A percentile compares a stretch with the other conserved stretches of the same genome.
phyloP scores from a whole-genome alignment of 2,888 invertebrate species.

The Pyrochroa serraticornis region DNA sequence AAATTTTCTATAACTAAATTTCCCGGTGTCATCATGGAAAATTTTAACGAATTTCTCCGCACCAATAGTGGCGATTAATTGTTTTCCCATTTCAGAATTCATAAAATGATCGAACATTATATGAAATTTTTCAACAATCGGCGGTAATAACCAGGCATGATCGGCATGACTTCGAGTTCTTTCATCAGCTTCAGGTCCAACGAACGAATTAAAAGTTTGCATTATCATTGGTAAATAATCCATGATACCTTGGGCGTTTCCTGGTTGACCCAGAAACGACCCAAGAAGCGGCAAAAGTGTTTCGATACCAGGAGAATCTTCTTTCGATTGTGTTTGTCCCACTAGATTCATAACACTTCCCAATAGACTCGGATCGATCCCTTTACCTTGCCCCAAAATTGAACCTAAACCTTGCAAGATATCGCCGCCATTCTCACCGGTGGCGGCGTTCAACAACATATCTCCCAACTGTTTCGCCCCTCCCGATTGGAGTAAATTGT shows the following conservation, averaged over 20 bases:
- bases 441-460: slow-evolving; percentile 34
- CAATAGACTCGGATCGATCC: slow-evolving; percentile 64
- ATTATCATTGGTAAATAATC: slow-evolving; percentile 71
- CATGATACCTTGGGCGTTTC: slow-evolving; percentile 31
- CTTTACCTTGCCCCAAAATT: slow-evolving; percentile 49
- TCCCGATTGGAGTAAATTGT: slow-evolving; percentile 72
- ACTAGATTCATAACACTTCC: slow-evolving; percentile 65
- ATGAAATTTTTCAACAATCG: slow-evolving; percentile 71
- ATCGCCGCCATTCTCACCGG: slow-evolving; percentile 35
- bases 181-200: slow-evolving; percentile 66
- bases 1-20: slow-evolving; percentile 73
- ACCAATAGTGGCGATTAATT: slow-evolving; percentile 75
- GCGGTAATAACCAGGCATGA: slow-evolving; percentile 76
- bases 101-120: slow-evolving; percentile 80
- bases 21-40: slow-evolving; percentile 73
- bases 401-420: slow-evolving; percentile 38
- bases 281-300: slow-evolving; percentile 33
- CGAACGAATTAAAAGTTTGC: slow-evolving; percentile 67
- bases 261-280: slow-evolving; percentile 31
- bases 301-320: slow-evolving; percentile 28
- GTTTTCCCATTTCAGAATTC: slow-evolving; percentile 77
- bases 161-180: slow-evolving; percentile 69
- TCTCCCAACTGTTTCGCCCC: slow-evolving; percentile 62
- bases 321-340: slow-evolving; percentile 22
- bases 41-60: slow-evolving; percentile 70